A percentile compares a stretch with the other conserved stretches of the same genome.
These are phyloP conservation scores for Apis dorsata DNA, from an alignment of 1,140 invertebrate genomes.

Conservation along the genomic window DNA sequence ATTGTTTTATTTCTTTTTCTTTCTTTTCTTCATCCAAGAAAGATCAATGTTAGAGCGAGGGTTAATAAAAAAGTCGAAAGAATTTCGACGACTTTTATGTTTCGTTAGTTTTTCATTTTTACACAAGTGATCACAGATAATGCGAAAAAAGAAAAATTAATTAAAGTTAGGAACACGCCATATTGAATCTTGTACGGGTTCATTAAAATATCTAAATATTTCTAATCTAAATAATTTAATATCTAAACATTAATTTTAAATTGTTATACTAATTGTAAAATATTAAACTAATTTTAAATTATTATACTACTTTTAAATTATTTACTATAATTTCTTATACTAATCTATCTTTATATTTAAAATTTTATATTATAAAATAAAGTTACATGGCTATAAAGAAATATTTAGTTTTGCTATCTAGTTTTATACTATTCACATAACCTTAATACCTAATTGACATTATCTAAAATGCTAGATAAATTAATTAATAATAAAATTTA, in stretches of 20 bases:
- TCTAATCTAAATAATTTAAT: too few relatives aligned
- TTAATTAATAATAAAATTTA: background rate
- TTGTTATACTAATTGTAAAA: too few relatives aligned
- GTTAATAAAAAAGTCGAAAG: background rate
- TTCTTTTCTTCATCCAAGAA: background rate
- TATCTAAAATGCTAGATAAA: background rate
- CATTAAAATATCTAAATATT: background rate
- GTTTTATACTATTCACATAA: background rate
- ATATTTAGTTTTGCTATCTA: background rate
- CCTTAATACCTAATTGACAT: background rate
- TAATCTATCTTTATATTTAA: background rate
- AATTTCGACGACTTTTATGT: conserved; percentile 3
- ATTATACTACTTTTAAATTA: too few relatives aligned
- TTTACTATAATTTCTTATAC: too few relatives aligned
- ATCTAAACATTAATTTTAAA: too few relatives aligned
- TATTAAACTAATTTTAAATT: too few relatives aligned
- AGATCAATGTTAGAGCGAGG: background rate
- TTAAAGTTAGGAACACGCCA: background rate
- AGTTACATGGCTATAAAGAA: background rate
- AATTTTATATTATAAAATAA: background rate
- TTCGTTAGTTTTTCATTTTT: background rate
- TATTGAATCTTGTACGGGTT: background rate
- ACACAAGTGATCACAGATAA: conserved; percentile 48
- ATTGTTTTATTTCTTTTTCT: background rate
- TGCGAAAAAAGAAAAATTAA: conserved; percentile 6